These are phyloP conservation scores for Drosophila setifemur DNA, from an alignment of 1,140 invertebrate species.

Conservation along the genomic window DNA sequence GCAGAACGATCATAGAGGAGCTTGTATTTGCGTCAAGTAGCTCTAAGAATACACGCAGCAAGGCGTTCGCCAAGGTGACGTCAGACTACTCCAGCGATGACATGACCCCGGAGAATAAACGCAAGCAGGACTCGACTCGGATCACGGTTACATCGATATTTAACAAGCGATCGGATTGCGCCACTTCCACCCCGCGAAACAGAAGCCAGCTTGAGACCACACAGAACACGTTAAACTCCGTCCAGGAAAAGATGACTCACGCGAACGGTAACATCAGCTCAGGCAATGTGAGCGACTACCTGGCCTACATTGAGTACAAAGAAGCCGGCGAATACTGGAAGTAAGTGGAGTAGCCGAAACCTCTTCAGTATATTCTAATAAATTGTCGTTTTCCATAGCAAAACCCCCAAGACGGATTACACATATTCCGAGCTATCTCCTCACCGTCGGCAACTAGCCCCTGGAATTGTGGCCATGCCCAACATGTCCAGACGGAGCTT, in stretches of 20 bases:
- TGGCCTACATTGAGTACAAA: slow-evolving; percentile 85
- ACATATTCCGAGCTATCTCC: slow-evolving; percentile 90
- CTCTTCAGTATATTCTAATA: not conserved
- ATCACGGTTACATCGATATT: slow-evolving; percentile 42
- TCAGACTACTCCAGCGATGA: slow-evolving; percentile 64
- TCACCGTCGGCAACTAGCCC: slow-evolving; percentile 89
- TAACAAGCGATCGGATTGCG: slow-evolving; percentile 43
- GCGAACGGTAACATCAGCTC: slow-evolving; percentile 63
- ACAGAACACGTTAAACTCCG: slow-evolving; percentile 68
- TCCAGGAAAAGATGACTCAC: slow-evolving; percentile 60
- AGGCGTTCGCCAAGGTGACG: slow-evolving; percentile 42
- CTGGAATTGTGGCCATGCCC: slow-evolving; percentile 90
- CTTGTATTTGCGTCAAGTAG: slow-evolving; percentile 50
- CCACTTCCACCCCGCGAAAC: slow-evolving; percentile 63
- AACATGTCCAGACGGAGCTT: slow-evolving; percentile 90
- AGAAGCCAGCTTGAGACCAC: slow-evolving; percentile 54
- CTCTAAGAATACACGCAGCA: slow-evolving; percentile 39
- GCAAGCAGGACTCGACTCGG: slow-evolving; percentile 21
- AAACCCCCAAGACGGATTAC: slow-evolving; percentile 92
- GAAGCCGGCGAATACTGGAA: slow-evolving; percentile 87
- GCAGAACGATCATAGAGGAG: slow-evolving; percentile 76
- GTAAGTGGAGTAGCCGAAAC: slow-evolving; percentile 82
- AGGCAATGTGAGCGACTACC: slow-evolving; percentile 80
- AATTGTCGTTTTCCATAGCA: slow-evolving; percentile 66
- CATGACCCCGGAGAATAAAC: slow-evolving; percentile 36